Percentiles rank a stretch among this genome's conserved stretches.
Evolutionary conservation across 2,113 vertebrate genomes (phyloP).

Genomic region (Galbula dea): DNA sequence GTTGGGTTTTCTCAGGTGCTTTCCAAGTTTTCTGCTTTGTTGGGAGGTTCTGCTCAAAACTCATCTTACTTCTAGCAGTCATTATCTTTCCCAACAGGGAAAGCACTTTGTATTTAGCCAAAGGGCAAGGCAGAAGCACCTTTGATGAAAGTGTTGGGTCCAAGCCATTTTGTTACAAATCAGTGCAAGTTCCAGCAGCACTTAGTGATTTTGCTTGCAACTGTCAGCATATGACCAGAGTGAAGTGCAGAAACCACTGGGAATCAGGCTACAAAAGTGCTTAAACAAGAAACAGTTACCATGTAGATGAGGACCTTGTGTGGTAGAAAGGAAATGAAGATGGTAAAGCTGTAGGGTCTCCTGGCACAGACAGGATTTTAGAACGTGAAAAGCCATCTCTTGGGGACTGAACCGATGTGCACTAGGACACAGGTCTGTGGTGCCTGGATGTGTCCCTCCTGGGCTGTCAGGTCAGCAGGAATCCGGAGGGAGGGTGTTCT

Average conservation of each 20-base stretch:
- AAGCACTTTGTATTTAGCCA: background rate
- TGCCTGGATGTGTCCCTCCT: background rate
- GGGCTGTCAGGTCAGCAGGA: background rate
- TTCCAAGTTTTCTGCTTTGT: background rate
- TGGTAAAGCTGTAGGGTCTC: background rate
- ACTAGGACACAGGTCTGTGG: background rate
- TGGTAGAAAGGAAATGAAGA: background rate
- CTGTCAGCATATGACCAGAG: background rate
- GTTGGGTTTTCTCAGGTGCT: background rate
- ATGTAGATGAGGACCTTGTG: background rate
- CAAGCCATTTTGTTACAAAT: background rate
- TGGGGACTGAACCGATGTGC: fast-evolving
- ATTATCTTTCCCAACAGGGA: background rate
- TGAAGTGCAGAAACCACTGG: background rate
- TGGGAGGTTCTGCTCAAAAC: background rate
- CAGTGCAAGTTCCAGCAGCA: background rate
- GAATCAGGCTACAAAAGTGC: background rate
- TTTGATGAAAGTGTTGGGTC: constrained; percentile 24
- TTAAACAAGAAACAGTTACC: background rate
- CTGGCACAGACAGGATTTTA: background rate
- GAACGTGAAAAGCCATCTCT: background rate
- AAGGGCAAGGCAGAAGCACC: constrained; percentile 10
- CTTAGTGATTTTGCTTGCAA: background rate
- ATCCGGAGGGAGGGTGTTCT: fast-evolving
- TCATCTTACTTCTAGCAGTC: background rate